Evolutionary conservation across 2,888 invertebrate species (phyloP), one percentile per base, ranked within the genome.

Genomic region (Camponotus fellah): DNA sequence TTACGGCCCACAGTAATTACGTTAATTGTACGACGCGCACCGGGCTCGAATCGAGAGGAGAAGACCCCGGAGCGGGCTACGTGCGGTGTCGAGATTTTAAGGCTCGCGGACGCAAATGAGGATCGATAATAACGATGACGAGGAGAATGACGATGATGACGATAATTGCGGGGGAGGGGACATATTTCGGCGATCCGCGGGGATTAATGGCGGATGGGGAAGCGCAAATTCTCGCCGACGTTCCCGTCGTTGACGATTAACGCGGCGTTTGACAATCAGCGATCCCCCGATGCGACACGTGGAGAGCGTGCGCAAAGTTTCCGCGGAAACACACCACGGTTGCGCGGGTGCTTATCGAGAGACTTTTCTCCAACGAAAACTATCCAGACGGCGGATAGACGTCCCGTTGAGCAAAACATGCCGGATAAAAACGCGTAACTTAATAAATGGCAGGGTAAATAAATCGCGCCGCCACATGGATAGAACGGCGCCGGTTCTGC

Each of bases 1-100:
- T 91, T 90, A 87, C 76, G 75, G 53, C 68, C 37, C 65, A 40
- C 46, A 66, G 85, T 89, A 90, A 91, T 90, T 89, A 87, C 83
- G 85, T 85, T 91, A 88, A 91, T 91, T 88, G 85, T 74, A 46
- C 60, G 58, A 62, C 58, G 66, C 49, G 62, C 56, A 68, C n/a
- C 64, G 64, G 5, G 3, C 21, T 5, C 56, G 53, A 26, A 17
- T 37, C 17, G 40, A n/a, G 69, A 32, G n/a, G 12, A 26, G 32
- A 26, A 26, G 1, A 0, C 32, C 56, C 40, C 26, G 21, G 37
- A 53, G 53, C 69, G 26, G 34, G 17, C 40, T 46, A 56, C 34
- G 46, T 37, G 37, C 34, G 21, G 14, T 71, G 32, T 17, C 17
- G 14, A 5, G 6, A 6, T 56, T 62, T 62, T 64, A 43, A 72